A percentile compares a stretch with the other conserved stretches of the same genome.
Evolutionary conservation across 1,140 invertebrate species (phyloP).

Genomic region (Trinorchestia longiramus): DNA sequence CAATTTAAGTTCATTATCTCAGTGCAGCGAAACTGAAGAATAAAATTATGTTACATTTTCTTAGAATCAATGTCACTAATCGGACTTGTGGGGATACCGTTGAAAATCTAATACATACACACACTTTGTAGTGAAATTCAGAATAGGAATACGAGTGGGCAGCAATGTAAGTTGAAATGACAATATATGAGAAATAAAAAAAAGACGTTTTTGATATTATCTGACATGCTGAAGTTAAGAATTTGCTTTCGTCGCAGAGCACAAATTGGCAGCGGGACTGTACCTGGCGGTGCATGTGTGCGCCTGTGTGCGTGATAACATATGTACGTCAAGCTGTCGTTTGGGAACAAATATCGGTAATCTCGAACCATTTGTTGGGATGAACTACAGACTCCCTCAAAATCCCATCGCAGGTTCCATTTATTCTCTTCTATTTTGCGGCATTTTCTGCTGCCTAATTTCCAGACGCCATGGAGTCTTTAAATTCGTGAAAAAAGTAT

Average conservation of each 20-base stretch:
- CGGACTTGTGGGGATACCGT: not conserved
- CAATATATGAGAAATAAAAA: not conserved
- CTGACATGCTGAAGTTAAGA: not conserved
- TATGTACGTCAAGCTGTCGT: slow-evolving; percentile 6
- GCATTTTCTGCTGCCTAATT: not conserved
- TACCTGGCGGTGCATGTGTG: not conserved
- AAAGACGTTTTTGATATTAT: not conserved
- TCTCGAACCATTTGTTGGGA: not conserved
- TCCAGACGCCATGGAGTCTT: not conserved
- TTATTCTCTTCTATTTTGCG: not conserved
- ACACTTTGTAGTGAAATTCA: not conserved
- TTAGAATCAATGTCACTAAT: not conserved
- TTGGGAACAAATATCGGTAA: not conserved
- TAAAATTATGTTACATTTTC: no score
- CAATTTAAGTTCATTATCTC: not conserved
- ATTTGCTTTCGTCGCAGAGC: not conserved
- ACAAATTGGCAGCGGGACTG: not conserved
- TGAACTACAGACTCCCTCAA: not conserved
- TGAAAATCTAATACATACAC: not conserved
- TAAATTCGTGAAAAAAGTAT: not conserved
- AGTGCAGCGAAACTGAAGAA: not conserved
- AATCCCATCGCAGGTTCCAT: not conserved
- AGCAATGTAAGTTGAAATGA: not conserved
- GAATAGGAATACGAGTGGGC: not conserved
- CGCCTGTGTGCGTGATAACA: not conserved